A percentile compares a stretch with the other conserved stretches of the same genome.
Conservation (phyloP, 2,113 vertebrate genomes). For the Brachionichthys hirsutus region DNA sequence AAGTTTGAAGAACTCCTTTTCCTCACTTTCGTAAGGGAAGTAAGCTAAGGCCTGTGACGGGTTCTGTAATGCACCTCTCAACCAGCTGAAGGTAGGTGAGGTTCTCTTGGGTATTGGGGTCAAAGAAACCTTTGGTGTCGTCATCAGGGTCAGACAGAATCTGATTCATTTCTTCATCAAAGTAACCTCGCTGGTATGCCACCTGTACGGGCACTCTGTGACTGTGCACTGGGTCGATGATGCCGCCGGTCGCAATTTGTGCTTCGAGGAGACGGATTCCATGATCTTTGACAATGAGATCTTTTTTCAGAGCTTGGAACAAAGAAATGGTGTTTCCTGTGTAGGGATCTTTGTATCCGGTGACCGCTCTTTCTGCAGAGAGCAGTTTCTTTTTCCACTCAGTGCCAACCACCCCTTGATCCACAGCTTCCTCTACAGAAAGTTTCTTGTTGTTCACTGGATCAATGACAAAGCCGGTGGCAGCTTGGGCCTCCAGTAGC, state of each 20-base stretch:
- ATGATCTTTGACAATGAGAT: conserved; percentile 57
- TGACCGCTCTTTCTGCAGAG: conserved; percentile 54
- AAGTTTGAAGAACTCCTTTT: not conserved
- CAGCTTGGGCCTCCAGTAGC: conserved; percentile 85
- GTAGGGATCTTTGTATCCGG: conserved; percentile 52
- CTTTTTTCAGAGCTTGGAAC: conserved; percentile 63
- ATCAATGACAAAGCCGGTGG: conserved; percentile 84
- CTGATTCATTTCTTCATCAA: conserved; percentile 79
- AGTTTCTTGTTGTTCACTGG: conserved; percentile 79
- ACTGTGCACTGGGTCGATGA: conserved; percentile 79
- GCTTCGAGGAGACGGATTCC: conserved; percentile 64
- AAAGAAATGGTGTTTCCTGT: conserved; percentile 60
- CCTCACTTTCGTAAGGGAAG: conserved; percentile 36
- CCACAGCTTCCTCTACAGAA: conserved; percentile 81
- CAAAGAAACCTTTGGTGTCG: conserved; percentile 84
- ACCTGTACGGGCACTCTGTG: conserved; percentile 81
- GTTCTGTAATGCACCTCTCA: conserved; percentile 57
- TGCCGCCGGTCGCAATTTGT: conserved; percentile 78
- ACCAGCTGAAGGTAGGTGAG: conserved; percentile 68
- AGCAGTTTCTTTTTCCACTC: conserved; percentile 60
- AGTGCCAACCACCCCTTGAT: conserved; percentile 59
- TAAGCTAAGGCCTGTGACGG: conserved; percentile 50
- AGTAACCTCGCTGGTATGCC: conserved; percentile 81
- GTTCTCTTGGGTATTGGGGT: conserved; percentile 73
- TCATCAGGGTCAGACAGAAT: conserved; percentile 74